Conservation (phyloP, 2,113 vertebrate species). For the Takifugu flavidus region DNA sequence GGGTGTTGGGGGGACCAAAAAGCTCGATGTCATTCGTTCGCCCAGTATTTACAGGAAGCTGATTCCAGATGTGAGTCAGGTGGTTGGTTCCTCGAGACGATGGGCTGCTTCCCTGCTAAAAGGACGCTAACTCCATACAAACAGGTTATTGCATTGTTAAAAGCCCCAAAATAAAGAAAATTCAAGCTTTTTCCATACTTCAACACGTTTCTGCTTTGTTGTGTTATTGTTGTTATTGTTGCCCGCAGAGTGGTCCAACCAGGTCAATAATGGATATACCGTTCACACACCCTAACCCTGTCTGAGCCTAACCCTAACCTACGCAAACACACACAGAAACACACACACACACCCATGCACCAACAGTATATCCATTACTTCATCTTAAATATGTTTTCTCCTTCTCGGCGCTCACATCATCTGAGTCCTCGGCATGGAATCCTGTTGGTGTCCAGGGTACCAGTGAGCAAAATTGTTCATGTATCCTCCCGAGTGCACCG, state of each 20-base stretch:
- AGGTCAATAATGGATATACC: not conserved
- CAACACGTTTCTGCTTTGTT: not conserved
- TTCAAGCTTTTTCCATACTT: not conserved
- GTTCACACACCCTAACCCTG: too few species aligned
- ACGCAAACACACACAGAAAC: too few species aligned
- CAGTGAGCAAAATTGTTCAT: constrained; percentile 84
- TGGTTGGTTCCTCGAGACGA: not conserved
- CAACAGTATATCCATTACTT: constrained; percentile 23
- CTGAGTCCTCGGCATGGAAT: constrained; percentile 76
- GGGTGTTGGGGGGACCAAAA: not conserved
- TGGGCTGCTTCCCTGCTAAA: not conserved
- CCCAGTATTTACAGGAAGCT: not conserved
- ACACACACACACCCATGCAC: not conserved
- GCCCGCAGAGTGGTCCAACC: not conserved
- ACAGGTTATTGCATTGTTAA: too few species aligned
- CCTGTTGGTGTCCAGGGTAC: constrained; percentile 82
- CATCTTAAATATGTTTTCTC: constrained; percentile 8
- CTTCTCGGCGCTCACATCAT: constrained; percentile 79
- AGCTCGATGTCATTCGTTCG: not conserved
- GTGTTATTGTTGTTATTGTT: not conserved
- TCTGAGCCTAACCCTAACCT: too few species aligned
- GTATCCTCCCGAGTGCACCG: constrained; percentile 75
- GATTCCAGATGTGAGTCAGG: not conserved
- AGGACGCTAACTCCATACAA: too few species aligned
- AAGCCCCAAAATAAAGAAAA: not conserved